These are phyloP conservation scores for Drosophila albomicans DNA, from an alignment of 1,140 invertebrate genomes.

Conservation along the genomic window DNA sequence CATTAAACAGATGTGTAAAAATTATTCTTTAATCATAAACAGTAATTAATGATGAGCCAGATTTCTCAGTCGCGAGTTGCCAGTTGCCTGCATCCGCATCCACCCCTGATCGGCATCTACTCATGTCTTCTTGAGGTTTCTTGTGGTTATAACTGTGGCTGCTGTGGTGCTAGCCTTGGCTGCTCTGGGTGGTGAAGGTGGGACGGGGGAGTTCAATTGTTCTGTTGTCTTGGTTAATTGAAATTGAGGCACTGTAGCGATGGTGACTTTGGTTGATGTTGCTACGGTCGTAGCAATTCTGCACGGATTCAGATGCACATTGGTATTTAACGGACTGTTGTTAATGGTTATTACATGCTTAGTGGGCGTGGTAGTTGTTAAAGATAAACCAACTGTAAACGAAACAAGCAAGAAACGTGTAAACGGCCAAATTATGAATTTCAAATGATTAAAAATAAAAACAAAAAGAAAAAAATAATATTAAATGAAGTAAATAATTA, in stretches of 20 bases:
- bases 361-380: constrained; percentile 74
- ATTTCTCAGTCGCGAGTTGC: no score
- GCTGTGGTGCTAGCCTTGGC: constrained; percentile 42
- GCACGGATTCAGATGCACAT: constrained; percentile 51
- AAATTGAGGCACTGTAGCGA: constrained; percentile 37
- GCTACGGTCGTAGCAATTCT: constrained; percentile 51
- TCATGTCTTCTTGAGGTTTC: constrained; percentile 55
- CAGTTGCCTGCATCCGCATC: constrained; percentile 10
- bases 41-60: constrained; percentile 22
- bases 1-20: constrained; percentile 34
- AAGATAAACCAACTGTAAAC: constrained; percentile 81
- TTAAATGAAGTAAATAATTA: neutral
- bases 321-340: constrained; percentile 72
- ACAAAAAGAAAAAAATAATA: neutral
- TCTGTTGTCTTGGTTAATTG: constrained; percentile 25
- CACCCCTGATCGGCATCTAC: neutral
- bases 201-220: constrained; percentile 15
- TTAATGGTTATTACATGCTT: constrained; percentile 83
- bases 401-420: constrained; percentile 79
- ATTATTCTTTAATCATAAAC: constrained; percentile 37
- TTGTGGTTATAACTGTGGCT: constrained; percentile 43
- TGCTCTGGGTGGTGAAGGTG: constrained; percentile 15
- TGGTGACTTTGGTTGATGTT: constrained; percentile 51
- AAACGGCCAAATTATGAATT: constrained; percentile 56
- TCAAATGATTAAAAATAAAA: constrained; percentile 42